Evolutionary conservation across 2,113 vertebrate genomes (phyloP), one percentile per base, ranked within the genome.

Genomic region (Cercopithecus mona): DNA sequence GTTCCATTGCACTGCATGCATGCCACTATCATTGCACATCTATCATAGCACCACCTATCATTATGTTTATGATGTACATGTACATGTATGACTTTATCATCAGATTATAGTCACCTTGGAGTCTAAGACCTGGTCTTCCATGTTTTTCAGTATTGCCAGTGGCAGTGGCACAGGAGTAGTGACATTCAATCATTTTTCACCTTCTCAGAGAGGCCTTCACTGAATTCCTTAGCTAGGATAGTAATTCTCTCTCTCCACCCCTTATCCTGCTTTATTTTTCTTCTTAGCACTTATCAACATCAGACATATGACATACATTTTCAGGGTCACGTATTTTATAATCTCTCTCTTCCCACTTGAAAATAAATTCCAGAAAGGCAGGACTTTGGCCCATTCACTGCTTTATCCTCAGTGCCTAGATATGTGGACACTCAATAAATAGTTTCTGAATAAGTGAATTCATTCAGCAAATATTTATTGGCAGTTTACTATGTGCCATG

Each of bases 381-480:
- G 20, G 23, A 78, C 50, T 78, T 72, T 50, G 83, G 57, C 23
- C 48, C n/a, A 61, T 86, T 85, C 38, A 59, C 40, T 94, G 14
- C 32, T 81, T 61, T 27, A n/a, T 81, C 25, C n/a, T 57, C 57
- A 73, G 40, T 61, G 23, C 61, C 50, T 64, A 84, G 50, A 80
- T 76, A 81, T 52, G 66, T 94, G 92, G 35, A 85, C 35, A 72
- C 38, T 80, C 27, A 38, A 70, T 89, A 87, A 68, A 90, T 35
- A 43, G 43, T 35, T 80, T 80, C 78, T 43, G 7, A 92, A 38
- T 82, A 86, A 68, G 66, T 90, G 8, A 82, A 85, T 86, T n/a
- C 8, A 96, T 86, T 90, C 32, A 61, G 48, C 30, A 75, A 90
- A 86, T 72, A 93, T 76, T 94, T 86, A 94, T 61, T 61, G 38